These are phyloP conservation scores for Trididemnum nubilum DNA, from an alignment of 23 tunicate genomes.

Conservation along the genomic window DNA sequence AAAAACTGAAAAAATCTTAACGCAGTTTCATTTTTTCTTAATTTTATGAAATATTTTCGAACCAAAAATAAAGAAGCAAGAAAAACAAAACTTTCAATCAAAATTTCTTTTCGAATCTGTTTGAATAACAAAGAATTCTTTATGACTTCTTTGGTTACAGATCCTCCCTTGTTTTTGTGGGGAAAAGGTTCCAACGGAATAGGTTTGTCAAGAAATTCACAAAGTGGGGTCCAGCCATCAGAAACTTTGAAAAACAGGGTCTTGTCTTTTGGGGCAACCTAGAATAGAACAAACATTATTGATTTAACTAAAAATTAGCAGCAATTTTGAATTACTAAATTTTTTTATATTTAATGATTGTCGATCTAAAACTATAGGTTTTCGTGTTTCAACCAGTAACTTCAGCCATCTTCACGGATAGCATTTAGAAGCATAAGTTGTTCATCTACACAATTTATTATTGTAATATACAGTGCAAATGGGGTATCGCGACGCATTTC, in stretches of 20 bases:
- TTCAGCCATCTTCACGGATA: too few relatives aligned
- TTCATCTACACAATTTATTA: too few relatives aligned
- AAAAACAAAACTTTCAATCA: neutral
- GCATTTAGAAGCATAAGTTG: too few relatives aligned
- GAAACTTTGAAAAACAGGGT: constrained; percentile 21
- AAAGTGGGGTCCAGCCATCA: constrained; percentile 46
- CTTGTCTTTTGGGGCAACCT: constrained; percentile 39
- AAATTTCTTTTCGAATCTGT: constrained; percentile 39
- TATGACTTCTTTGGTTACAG: constrained; percentile 14
- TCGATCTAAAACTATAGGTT: too few relatives aligned
- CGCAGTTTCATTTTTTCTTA: neutral
- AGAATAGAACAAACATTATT: too few relatives aligned
- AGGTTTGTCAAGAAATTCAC: constrained; percentile 33
- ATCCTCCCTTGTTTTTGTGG: constrained; percentile 36
- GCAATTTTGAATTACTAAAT: too few relatives aligned
- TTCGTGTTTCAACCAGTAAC: too few relatives aligned
- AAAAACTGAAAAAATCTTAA: neutral
- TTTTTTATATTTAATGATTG: too few relatives aligned
- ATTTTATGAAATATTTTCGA: neutral
- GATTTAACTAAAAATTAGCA: too few relatives aligned
- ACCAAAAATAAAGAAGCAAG: neutral
- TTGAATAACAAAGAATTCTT: constrained; percentile 16
- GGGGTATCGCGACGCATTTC: too few relatives aligned
- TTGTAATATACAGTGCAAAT: too few relatives aligned
- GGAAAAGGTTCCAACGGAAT: constrained; percentile 36